Evolutionary conservation across 2,888 invertebrate species (phyloP), one percentile per base, ranked within the genome.

Genomic region (Ormyrus thymus): DNA sequence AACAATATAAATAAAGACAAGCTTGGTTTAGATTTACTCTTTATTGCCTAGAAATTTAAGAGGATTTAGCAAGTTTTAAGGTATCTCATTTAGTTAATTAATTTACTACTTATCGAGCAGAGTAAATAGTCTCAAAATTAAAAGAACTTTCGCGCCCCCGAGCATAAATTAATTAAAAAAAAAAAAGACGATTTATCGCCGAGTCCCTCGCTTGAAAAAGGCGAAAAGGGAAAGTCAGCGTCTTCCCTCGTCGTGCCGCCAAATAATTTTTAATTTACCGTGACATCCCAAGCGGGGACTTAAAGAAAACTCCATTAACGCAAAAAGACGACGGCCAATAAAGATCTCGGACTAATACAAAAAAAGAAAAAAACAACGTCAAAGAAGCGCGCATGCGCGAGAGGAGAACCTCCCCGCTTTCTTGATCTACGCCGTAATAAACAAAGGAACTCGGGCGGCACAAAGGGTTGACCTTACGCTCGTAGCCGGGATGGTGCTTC

Each of bases 401-500:
- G 55, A 72, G 61, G 62, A 72, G 62, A 61, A 72, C 62, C 59
- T 43, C 72, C 11, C 13, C 13, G 51, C 59, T 48, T 66, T 76
- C 70, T 76, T 76, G 76, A 71, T 56, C 70, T 62, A 64, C 45
- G 76, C 56, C 68, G 68, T 73, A 68, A 78, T 68, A 73, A 78
- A 78, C 78, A 78, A 73, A 78, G 72, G 55, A n/a, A 58, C 8
- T 6, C 29, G 11, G 46, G 7, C 10, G 15, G 51, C 48, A 70
- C 64, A 76, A 70, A 76, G 76, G 70, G 46, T 15, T 15, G 51
- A 15, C 3, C 29, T 29, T 29, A 29, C 29, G 29, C 29, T 29
- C 3, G 29, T 29, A 3, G 29, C 29, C 3, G 29, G 29, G 29
- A 29, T 29, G 29, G 29, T 29, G 29, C 29, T 29, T 29, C 29